Evolutionary conservation across 2,113 vertebrate genomes (phyloP).

Genomic region (Actenoides hombroni): DNA sequence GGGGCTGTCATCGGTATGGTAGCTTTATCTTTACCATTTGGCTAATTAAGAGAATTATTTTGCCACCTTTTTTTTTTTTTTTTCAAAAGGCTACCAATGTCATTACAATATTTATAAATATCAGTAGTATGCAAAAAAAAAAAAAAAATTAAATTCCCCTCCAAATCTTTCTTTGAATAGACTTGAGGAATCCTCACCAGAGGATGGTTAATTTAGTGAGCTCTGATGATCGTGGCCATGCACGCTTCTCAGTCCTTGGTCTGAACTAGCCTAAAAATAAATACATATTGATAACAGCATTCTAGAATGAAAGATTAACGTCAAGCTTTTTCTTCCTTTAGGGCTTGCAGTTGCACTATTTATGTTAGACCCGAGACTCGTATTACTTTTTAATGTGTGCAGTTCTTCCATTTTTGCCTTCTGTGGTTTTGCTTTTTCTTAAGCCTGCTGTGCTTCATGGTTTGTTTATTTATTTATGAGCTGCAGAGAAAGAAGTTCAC

Average conservation of each 20-base stretch:
- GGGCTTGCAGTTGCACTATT: background rate
- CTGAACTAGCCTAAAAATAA: background rate
- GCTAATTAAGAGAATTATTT: background rate
- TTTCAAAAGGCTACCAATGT: background rate
- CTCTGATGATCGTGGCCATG: background rate
- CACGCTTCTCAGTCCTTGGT: background rate
- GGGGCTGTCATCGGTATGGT: background rate
- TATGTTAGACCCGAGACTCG: background rate
- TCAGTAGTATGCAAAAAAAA: background rate
- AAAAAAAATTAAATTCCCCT: too few relatives aligned
- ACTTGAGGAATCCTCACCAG: background rate
- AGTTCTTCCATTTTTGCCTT: slow-evolving; percentile 5
- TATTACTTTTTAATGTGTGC: background rate
- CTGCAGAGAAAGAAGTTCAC: background rate
- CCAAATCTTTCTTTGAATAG: background rate
- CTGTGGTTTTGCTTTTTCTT: slow-evolving; percentile 35
- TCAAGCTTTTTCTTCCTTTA: background rate
- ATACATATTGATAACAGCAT: background rate
- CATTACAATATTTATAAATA: background rate
- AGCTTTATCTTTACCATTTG: background rate
- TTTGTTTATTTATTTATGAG: slow-evolving; percentile 26
- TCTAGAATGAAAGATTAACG: background rate
- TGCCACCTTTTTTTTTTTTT: background rate
- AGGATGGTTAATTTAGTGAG: background rate
- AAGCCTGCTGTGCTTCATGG: background rate